A percentile compares a stretch with the other conserved stretches of the same genome.
Conservation (phyloP, 2,797 vertebrate species). For the Chanos chanos region DNA sequence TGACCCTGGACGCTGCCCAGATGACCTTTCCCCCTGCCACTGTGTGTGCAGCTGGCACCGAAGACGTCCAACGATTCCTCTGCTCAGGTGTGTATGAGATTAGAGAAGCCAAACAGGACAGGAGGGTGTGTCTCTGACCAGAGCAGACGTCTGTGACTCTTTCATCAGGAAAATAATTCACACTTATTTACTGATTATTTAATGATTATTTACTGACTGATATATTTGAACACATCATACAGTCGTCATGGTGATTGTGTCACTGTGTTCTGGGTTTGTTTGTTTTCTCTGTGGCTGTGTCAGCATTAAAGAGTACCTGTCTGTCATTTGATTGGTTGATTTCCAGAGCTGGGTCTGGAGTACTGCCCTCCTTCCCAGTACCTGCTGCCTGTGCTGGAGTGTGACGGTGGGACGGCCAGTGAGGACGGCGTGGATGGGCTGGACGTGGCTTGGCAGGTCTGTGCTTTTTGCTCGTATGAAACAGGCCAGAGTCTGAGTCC, state of each 20-base stretch:
- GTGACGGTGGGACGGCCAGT: conserved; percentile 51
- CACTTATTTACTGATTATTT: not conserved
- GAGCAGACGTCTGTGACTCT: too few species aligned
- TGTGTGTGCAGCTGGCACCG: conserved; percentile 79
- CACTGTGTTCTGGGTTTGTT: not conserved
- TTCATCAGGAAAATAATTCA: too few species aligned
- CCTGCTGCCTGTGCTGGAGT: conserved; percentile 79
- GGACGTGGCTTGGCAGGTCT: conserved; percentile 82
- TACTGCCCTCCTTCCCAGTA: conserved; percentile 88
- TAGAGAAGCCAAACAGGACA: not conserved
- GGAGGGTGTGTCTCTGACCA: not conserved
- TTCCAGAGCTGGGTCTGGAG: conserved; percentile 79
- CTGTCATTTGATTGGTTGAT: conserved; percentile 16
- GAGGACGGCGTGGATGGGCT: conserved; percentile 56
- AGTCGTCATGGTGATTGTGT: too few species aligned
- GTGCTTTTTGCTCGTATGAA: too few species aligned
- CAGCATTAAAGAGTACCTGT: not conserved
- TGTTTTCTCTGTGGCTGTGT: not conserved
- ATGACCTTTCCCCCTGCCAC: conserved; percentile 81
- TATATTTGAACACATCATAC: not conserved
- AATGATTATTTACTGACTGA: not conserved
- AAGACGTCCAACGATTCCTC: conserved; percentile 84
- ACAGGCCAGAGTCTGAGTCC: too few species aligned
- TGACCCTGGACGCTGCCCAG: conserved; percentile 75
- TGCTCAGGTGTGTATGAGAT: conserved; percentile 72